Evolutionary conservation across 2,113 vertebrate species (phyloP), one percentile per base, ranked within the genome.

Genomic region (Orthonyx spaldingii): DNA sequence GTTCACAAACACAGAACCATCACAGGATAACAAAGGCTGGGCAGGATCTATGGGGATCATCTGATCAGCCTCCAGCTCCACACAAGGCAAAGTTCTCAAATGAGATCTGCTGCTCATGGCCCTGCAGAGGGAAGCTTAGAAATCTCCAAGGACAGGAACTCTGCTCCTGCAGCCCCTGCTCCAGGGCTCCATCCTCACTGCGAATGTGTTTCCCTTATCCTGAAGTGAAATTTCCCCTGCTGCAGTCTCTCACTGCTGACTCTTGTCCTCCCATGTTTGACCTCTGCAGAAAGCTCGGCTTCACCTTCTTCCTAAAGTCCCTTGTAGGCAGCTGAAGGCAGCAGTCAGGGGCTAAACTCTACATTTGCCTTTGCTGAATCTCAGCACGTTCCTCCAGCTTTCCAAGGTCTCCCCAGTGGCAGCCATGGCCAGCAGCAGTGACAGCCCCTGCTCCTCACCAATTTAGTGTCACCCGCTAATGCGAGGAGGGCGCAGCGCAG

Each of bases 21-120:
- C 18, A 39, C 0, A 1, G 55, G 57, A 1, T 30, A 56, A 27
- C 7, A 66, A 0, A 13, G 33, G 26, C 24, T 35, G 19, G 56
- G 49, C 39, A 49, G 52, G 72, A 80, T 15, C 71, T 49, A 1
- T 0, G 10, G 20, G 52, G 35, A 42, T 47, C 39, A 59, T 39
- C 47, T 26, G 6, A 52, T 11, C 52, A 55, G 26, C 21, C 33
- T 78, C 56, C 30, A 14, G 56, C 65, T 75, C 6, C 0, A 55
- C 59, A 57, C 3, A 1, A 68, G 11, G 22, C 19, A 26, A 42
- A 28, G 30, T 55, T 53, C 65, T 47, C 57, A 32, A 24, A 41
- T 5, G 3, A 53, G 27, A 75, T 21, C 56, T 57, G 69, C 70
- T 69, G 49, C 68, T 83, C 42, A 10, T 2, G 10, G 63, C 42